phyloP scores from a whole-genome alignment of 2,113 vertebrate genomes.

The Gymnocephalus cernua region DNA sequence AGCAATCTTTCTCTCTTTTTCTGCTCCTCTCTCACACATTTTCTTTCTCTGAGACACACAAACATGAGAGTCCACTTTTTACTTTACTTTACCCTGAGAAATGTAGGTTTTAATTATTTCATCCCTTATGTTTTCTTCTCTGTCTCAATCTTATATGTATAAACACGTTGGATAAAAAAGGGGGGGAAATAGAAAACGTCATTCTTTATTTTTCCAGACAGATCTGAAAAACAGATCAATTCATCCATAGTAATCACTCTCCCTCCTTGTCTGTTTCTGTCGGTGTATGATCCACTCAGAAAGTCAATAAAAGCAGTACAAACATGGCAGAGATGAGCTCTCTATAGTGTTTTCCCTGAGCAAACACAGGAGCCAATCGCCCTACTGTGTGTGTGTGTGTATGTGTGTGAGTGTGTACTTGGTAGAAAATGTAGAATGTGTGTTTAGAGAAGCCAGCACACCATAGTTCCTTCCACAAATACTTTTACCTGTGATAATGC shows the following conservation, averaged over 20 bases:
- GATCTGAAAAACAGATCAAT: not conserved
- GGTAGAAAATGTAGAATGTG: constrained; percentile 3
- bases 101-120: not conserved
- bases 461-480: constrained; percentile 73
- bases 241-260: not conserved
- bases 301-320: constrained; percentile 26
- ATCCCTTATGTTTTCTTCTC: no score
- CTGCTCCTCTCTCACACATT: not conserved
- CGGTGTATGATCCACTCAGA: not conserved
- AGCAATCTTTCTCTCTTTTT: no score
- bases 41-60: not conserved
- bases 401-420: constrained; percentile 6
- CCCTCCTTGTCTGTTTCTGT: not conserved
- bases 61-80: not conserved
- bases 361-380: constrained; percentile 41
- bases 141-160: not conserved
- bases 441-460: constrained; percentile 62
- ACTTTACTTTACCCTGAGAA: not conserved
- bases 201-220: not conserved
- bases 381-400: constrained; percentile 17
- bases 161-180: not conserved
- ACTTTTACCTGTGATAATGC: constrained; percentile 58
- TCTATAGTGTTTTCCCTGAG: constrained; percentile 8
- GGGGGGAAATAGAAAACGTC: not conserved
- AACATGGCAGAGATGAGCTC: constrained; percentile 40